Evolutionary conservation across 2,797 vertebrate genomes (phyloP).

Genomic region (Lerista edwardsae): DNA sequence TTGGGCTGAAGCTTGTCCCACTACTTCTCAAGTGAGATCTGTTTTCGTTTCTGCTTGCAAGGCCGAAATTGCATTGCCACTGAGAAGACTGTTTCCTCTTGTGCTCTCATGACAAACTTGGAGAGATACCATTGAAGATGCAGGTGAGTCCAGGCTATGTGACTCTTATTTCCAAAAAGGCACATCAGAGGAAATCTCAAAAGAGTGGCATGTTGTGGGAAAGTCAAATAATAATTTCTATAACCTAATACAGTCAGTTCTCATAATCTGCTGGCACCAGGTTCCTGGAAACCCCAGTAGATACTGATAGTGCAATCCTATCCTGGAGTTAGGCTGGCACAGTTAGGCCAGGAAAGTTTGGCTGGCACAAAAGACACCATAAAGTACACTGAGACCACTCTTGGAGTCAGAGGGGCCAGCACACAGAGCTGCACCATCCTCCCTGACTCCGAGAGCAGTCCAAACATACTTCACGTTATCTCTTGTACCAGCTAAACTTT

Average conservation of each 20-base stretch:
- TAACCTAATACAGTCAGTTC: neutral
- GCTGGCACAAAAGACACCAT: too few species aligned
- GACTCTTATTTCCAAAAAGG: constrained; percentile 50
- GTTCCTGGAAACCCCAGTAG: too few species aligned
- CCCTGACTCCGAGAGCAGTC: too few species aligned
- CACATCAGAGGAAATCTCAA: constrained; percentile 67
- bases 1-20: constrained; percentile 27
- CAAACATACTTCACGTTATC: too few species aligned
- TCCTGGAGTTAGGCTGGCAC: too few species aligned
- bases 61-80: constrained; percentile 68
- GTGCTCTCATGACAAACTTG: constrained; percentile 75
- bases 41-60: constrained; percentile 68
- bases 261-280: constrained; percentile 11
- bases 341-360: too few species aligned
- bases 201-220: constrained; percentile 50
- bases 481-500: too few species aligned
- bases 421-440: too few species aligned
- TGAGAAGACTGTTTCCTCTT: constrained; percentile 74
- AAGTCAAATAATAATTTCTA: constrained; percentile 50
- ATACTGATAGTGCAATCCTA: too few species aligned
- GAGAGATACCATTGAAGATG: constrained; percentile 79
- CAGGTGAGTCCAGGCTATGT: constrained; percentile 80
- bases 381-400: too few species aligned
- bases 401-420: too few species aligned
- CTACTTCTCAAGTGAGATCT: constrained; percentile 58